Percentiles rank a stretch among this genome's conserved stretches.
Evolutionary conservation across 2,888 invertebrate genomes (phyloP).

Genomic region (Homarus gammarus): DNA sequence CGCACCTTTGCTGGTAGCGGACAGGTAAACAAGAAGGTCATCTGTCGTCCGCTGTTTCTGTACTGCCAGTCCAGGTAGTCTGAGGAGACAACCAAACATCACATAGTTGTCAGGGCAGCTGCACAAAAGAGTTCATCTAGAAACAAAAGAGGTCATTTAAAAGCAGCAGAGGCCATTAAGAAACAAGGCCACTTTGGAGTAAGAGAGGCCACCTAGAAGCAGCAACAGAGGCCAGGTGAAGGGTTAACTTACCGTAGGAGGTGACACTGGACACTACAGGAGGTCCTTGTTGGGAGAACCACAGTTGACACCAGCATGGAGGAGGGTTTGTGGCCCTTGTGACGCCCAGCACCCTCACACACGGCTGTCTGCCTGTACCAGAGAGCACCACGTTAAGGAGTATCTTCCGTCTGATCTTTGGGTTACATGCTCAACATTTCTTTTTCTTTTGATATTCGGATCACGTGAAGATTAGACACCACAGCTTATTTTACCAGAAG

Average conservation of each 20-base stretch:
- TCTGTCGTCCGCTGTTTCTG: background rate
- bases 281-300: slow-evolving; percentile 7
- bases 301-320: slow-evolving; percentile 16
- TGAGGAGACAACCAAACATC: background rate
- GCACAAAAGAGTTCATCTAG: background rate
- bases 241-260: background rate
- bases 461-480: no score
- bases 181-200: no score
- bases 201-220: background rate
- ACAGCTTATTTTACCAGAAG: no score
- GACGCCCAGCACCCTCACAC: slow-evolving; percentile 17
- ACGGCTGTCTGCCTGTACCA: background rate
- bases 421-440: no score
- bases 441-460: no score
- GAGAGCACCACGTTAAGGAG: no score
- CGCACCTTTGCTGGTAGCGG: background rate
- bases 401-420: no score
- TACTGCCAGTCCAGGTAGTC: background rate
- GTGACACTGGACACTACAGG: background rate
- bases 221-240: background rate
- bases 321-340: background rate
- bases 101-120: background rate
- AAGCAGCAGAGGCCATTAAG: slow-evolving; percentile 1
- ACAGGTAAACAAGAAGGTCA: slow-evolving; percentile 10
- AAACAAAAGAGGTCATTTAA: background rate